These are phyloP conservation scores for Hyperoplus immaculatus DNA, from an alignment of 2,797 vertebrate species.

Conservation along the genomic window DNA sequence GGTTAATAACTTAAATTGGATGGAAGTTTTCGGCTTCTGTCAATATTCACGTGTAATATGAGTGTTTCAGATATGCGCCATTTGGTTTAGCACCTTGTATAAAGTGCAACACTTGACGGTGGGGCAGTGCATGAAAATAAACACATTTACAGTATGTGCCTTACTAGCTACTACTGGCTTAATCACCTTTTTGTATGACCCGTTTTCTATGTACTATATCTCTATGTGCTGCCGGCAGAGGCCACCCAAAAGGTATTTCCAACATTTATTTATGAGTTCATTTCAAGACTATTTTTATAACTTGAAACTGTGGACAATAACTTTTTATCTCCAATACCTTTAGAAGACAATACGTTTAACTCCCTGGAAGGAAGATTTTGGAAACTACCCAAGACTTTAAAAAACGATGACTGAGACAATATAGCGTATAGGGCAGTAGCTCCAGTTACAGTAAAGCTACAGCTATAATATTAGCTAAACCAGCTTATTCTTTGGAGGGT, in stretches of 20 bases:
- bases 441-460: not conserved
- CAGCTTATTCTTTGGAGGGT: too few relatives aligned
- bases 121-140: not conserved
- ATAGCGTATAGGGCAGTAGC: not conserved
- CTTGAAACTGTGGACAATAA: not conserved
- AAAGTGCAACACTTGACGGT: not conserved
- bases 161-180: not conserved
- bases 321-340: not conserved
- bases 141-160: not conserved
- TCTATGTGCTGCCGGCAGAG: not conserved
- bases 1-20: too few relatives aligned
- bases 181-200: not conserved
- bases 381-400: not conserved
- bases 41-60: not conserved
- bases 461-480: not conserved
- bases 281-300: not conserved
- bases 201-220: conserved; percentile 23
- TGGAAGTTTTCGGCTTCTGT: not conserved
- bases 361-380: too few relatives aligned
- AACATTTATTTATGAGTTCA: not conserved
- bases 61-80: not conserved
- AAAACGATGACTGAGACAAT: not conserved
- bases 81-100: not conserved
- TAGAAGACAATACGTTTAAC: too few relatives aligned
- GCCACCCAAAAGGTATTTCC: not conserved